Evolutionary conservation across 2,113 vertebrate genomes (phyloP).

Genomic region (Trogon surrucura): DNA sequence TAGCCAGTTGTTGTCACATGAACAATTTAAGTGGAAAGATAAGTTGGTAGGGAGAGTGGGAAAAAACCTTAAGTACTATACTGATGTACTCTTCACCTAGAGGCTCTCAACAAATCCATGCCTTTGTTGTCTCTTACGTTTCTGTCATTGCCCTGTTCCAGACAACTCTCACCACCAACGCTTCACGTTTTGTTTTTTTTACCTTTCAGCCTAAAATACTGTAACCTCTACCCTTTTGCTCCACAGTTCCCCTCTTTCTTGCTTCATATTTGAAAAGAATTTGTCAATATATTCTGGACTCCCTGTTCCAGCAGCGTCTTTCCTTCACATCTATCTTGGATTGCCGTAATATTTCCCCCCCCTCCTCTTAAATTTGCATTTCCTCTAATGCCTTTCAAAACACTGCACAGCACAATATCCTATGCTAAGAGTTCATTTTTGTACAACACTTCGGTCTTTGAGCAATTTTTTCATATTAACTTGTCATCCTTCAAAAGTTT

Average conservation of each 20-base stretch:
- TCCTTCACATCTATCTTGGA: not conserved
- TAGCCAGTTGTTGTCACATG: not conserved
- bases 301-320: not conserved
- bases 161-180: not conserved
- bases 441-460: not conserved
- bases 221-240: not conserved
- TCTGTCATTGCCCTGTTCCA: not conserved
- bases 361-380: fast-evolving
- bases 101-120: not conserved
- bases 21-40: not conserved
- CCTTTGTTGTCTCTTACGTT: not conserved
- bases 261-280: not conserved
- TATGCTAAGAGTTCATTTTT: not conserved
- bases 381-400: not conserved
- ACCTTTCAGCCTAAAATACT: not conserved
- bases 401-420: not conserved
- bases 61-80: not conserved
- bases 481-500: not conserved
- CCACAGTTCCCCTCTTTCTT: not conserved
- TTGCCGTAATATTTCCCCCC: not conserved
- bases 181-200: not conserved
- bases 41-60: not conserved
- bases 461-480: not conserved
- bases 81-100: not conserved
- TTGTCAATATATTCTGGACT: not conserved